Base-by-base conservation (phyloP, 2,888 invertebrate species). In the Morpho achilles region DNA sequence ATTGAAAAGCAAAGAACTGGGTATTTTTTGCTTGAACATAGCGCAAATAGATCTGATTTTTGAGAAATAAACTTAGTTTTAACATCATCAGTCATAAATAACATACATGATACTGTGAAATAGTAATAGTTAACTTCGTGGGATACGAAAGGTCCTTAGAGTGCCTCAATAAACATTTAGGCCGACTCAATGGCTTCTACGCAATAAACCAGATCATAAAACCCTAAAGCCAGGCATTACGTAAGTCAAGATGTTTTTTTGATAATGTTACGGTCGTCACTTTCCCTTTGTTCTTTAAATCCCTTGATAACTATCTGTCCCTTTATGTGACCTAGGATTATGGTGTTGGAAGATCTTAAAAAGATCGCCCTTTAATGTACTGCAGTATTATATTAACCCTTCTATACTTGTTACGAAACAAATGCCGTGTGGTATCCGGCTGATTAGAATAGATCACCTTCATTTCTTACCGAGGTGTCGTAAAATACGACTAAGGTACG, bases 221-320 rank as follows among this genome's bases (percentile, higher is more conserved):
- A 54, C 46, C 53, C 41, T 47, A 53, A 53, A 53, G 53, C 53
- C 46, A 53, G 53, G 53, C 53, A 45, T 53, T 50, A 43, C 45
- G 39, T 41, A 39, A 53, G 53, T 41, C 53, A 49, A 58, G 58
- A 58, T 58, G 58, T 53, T 49, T 58, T 32, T 32, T 53, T 58
- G 53, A 58, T 53, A 58, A 53, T 58, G 58, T 50, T 45, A 53
- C 16, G 45, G 9, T 32, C 8, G 44, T 8, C 8, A 43, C 51
- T 41, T 23, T 53, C 40, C 16, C 9, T 40, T 53, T 45, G 53
- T 47, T 53, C 46, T 7, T 3, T 8, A 22, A 22, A 53, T 46
- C 53, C 40, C 47, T n/a, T 16, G 53, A 53, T 47, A 53, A 46
- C 40, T 3, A 53, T 47, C 53, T 46, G 10, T 40, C 16, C 9